phyloP scores from a whole-genome alignment of 1,140 invertebrate species.

The Scylla paramamosain region DNA sequence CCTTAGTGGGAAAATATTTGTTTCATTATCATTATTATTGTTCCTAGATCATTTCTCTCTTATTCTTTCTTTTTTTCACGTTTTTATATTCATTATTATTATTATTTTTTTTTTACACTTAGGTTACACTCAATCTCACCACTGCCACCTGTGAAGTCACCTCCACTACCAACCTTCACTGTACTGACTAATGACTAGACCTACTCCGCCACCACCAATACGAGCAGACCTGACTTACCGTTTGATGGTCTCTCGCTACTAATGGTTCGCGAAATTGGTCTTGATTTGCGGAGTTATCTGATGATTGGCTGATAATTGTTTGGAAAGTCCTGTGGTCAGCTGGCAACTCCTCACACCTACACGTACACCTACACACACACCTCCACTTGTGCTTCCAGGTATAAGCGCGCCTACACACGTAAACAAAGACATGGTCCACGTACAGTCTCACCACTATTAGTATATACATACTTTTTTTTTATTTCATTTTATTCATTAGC shows the following conservation, averaged over 20 bases:
- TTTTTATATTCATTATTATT: not conserved
- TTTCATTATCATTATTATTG: not conserved
- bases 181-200: too few species aligned
- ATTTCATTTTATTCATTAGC: too few species aligned
- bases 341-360: not conserved
- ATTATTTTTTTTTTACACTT: not conserved
- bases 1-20: too few species aligned
- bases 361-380: not conserved
- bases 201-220: too few species aligned
- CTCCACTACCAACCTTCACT: too few species aligned
- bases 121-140: not conserved
- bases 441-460: not conserved
- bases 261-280: slow-evolving; percentile 12
- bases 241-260: not conserved
- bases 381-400: too few species aligned
- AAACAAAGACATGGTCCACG: too few species aligned
- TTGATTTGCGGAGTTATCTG: not conserved
- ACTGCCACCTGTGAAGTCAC: not conserved
- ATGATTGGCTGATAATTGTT: not conserved
- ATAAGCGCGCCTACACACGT: too few species aligned
- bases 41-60: not conserved
- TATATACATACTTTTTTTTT: not conserved
- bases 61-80: not conserved
- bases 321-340: not conserved
- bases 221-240: too few species aligned